Evolutionary conservation across 1,140 invertebrate genomes (phyloP).

Genomic region (Hermetia illucens): DNA sequence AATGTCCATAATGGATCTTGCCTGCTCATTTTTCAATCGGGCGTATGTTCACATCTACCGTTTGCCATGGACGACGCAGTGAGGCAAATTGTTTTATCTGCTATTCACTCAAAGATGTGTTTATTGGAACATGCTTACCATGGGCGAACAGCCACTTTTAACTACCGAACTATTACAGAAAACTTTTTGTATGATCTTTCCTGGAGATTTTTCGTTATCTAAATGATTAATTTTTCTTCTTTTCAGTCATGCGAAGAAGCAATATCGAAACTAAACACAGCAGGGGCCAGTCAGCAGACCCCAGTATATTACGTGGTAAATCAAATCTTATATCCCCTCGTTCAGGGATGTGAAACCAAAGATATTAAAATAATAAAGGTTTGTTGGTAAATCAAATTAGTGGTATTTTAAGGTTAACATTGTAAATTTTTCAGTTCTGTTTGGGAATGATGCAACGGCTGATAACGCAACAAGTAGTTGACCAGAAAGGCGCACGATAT

Average conservation of each 20-base stretch:
- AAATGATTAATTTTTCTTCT: too few species aligned
- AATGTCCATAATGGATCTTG: too few species aligned
- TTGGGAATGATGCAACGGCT: conserved; percentile 77
- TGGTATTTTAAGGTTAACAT: conserved; percentile 4
- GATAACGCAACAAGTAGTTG: conserved; percentile 69
- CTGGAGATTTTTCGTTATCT: too few species aligned
- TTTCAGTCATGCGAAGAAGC: conserved; percentile 87
- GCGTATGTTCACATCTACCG: too few species aligned
- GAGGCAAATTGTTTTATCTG: too few species aligned
- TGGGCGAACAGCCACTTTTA: too few species aligned
- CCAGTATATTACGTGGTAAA: conserved; percentile 75
- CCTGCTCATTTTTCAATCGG: too few species aligned
- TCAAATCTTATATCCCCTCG: conserved; percentile 91
- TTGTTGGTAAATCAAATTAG: conserved; percentile 8
- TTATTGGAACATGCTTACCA: too few species aligned
- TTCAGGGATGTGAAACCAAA: conserved; percentile 96
- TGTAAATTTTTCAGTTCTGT: conserved; percentile 52
- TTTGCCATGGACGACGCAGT: too few species aligned
- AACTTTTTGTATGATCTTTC: too few species aligned
- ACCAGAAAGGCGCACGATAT: conserved; percentile 77
- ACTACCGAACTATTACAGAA: too few species aligned
- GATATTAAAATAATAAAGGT: conserved; percentile 92
- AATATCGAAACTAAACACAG: conserved; percentile 74
- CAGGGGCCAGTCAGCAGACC: conserved; percentile 59
- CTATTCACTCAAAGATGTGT: too few species aligned